Base-by-base conservation (phyloP, 2,888 invertebrate genomes). In the Griposia aprilina region DNA sequence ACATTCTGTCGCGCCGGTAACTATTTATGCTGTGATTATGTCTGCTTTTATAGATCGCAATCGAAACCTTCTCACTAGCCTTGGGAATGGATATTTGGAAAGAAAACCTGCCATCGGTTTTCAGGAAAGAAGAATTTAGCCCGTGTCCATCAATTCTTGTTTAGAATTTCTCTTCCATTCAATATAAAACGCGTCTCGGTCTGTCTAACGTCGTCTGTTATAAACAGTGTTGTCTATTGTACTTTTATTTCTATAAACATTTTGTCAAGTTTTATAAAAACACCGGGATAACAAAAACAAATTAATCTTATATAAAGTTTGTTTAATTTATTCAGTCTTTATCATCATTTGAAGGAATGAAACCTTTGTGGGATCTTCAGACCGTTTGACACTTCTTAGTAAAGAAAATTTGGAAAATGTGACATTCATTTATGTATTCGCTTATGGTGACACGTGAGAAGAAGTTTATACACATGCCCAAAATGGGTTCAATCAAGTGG, bases 1-100 rank as follows among this genome's bases (percentile, higher is more conserved):
- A 80, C 76, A 63, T 70, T 72, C 65, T 55, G 87, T 68, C 67
- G 80, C 67, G 57, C 36, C 69, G 63, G 65, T 45, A 78, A 66
- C 67, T 76, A 26, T 73, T 78, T 78, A 68, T 67, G 52, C 36
- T 52, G 36, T 26, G 41, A 48, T 74, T 74, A 60, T 57, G 48
- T 66, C 26, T 59, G 48, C 15, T 60, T 55, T 70, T 50, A n/a
- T 57, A 26, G 2, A 69, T 17, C 57, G 11, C 17, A 36, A 69
- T n/a, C 6, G 10, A 36, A 69, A 36, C 68, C 15, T 50, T 30
- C 13, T 30, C 23, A 30, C 23, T 52, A 36, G n/a, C 55, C 11
- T 69, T 55, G 52, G 36, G 23, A 36, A 52, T 52, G 23, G 17
- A 23, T 10, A 8, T 68, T 30, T 15, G 15, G 23, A 17, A 23